Evolutionary conservation across 2,888 invertebrate genomes (phyloP).

Genomic region (Piscicola geometra): DNA sequence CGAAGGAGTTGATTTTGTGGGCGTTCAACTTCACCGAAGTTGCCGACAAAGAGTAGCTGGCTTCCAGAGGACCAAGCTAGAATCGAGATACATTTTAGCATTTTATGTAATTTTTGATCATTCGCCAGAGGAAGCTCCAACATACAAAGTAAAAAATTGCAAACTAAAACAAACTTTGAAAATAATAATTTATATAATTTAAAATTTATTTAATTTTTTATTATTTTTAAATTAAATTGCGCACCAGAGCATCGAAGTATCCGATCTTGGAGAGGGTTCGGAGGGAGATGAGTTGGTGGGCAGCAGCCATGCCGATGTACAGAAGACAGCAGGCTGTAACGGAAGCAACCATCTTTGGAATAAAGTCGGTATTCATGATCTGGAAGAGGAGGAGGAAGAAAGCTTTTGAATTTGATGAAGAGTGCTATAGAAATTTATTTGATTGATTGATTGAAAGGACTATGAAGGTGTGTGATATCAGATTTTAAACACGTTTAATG

Average conservation of each 20-base stretch:
- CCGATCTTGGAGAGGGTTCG: slow-evolving; percentile 44
- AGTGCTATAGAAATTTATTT: too few relatives aligned
- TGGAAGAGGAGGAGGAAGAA: too few relatives aligned
- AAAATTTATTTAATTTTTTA: neutral
- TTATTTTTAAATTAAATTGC: slow-evolving; percentile 12
- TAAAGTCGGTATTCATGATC: slow-evolving; percentile 51
- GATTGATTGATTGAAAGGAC: too few relatives aligned
- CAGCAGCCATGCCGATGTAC: slow-evolving; percentile 40
- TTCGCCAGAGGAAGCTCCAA: too few relatives aligned
- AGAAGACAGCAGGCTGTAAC: slow-evolving; percentile 44
- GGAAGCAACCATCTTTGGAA: slow-evolving; percentile 52
- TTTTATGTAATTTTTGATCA: too few relatives aligned
- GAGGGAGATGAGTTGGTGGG: slow-evolving; percentile 42
- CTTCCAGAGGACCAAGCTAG: slow-evolving; percentile 51
- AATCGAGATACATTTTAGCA: too few relatives aligned
- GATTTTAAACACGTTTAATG: too few relatives aligned
- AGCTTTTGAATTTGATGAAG: too few relatives aligned
- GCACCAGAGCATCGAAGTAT: slow-evolving; percentile 44
- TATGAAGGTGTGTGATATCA: too few relatives aligned
- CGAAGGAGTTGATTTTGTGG: slow-evolving; percentile 51
- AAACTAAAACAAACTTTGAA: neutral
- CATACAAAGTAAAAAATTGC: neutral
- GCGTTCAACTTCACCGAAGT: slow-evolving; percentile 50
- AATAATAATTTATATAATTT: neutral
- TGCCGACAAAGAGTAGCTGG: slow-evolving; percentile 50